Conservation (phyloP, 2,113 vertebrate species). For the Chelonoidis abingdonii region DNA sequence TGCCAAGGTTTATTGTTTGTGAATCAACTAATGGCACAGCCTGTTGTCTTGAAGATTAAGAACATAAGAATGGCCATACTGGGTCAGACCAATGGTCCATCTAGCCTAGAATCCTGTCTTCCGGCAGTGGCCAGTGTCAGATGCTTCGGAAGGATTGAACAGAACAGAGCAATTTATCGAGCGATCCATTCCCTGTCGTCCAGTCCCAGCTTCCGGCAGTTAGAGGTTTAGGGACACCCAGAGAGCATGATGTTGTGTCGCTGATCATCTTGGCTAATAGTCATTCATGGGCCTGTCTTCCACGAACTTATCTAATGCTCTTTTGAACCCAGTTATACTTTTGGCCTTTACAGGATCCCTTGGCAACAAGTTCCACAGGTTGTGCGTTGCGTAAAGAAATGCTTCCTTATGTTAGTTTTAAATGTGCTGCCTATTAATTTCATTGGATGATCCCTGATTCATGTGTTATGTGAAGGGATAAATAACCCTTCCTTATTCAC, state of each 20-base stretch:
- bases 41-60: constrained; percentile 18
- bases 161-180: not conserved
- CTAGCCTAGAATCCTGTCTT: not conserved
- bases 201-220: not conserved
- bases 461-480: not conserved
- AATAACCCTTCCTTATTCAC: not conserved
- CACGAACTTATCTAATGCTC: not conserved
- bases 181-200: not conserved
- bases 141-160: not conserved
- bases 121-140: not conserved
- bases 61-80: not conserved
- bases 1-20: not conserved
- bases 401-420: not conserved
- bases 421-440: not conserved
- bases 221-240: not conserved
- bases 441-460: not conserved
- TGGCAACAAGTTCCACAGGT: not conserved
- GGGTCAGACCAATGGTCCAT: not conserved
- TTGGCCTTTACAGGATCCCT: not conserved
- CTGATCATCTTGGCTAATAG: not conserved
- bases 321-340: not conserved
- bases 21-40: constrained; percentile 6
- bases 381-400: not conserved
- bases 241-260: not conserved
- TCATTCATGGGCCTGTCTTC: not conserved